These are phyloP conservation scores for Dryomyza anilis DNA, from an alignment of 2,888 invertebrate genomes.

Conservation along the genomic window DNA sequence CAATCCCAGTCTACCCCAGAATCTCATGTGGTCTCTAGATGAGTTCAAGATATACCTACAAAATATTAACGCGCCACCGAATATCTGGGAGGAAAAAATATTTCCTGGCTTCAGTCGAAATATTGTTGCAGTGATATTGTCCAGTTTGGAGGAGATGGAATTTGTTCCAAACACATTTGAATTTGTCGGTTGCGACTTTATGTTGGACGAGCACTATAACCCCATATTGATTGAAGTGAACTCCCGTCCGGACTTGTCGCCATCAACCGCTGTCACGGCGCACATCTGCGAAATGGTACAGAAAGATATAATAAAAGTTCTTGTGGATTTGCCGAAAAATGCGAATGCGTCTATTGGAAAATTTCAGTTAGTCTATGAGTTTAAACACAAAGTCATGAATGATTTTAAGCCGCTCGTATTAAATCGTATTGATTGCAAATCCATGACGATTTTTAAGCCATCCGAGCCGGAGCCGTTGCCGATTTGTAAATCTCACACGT, in stretches of 20 bases:
- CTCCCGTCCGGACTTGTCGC: conserved; percentile 81
- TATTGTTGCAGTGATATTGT: conserved; percentile 78
- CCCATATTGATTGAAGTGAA: conserved; percentile 95
- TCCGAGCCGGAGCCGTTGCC: too few relatives aligned
- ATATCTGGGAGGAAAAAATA: conserved; percentile 74
- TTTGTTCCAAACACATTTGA: conserved; percentile 80
- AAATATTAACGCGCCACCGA: conserved; percentile 58
- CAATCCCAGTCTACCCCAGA: conserved; percentile 74
- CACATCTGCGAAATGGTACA: conserved; percentile 80
- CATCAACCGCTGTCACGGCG: conserved; percentile 83
- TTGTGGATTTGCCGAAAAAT: too few relatives aligned
- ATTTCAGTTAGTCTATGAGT: too few relatives aligned
- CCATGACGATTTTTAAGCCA: too few relatives aligned
- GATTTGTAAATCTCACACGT: too few relatives aligned
- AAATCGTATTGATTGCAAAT: too few relatives aligned
- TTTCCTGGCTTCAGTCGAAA: conserved; percentile 86
- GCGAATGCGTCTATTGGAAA: too few relatives aligned
- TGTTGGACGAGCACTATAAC: conserved; percentile 80
- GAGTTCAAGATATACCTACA: conserved; percentile 71
- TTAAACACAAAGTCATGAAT: too few relatives aligned
- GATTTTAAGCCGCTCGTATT: too few relatives aligned
- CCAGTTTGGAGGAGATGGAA: conserved; percentile 75
- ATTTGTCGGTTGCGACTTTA: conserved; percentile 90
- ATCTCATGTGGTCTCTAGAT: conserved; percentile 85
- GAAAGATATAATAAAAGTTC: too few relatives aligned